phyloP scores from a whole-genome alignment of 2,797 vertebrate genomes.

The Linurgus olivaceus region DNA sequence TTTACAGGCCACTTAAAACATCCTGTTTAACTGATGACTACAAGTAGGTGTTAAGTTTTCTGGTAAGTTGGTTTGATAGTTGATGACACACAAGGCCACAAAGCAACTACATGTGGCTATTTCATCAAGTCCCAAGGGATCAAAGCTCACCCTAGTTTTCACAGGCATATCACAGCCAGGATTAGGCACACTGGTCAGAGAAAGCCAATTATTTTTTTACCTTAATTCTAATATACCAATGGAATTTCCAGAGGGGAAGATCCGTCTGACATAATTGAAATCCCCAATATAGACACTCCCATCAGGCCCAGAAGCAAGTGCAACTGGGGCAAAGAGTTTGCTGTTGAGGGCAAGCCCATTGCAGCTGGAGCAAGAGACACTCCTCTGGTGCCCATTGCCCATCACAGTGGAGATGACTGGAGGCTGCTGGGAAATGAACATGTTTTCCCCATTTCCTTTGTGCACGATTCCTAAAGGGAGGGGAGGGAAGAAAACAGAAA shows the following conservation, averaged over 20 bases:
- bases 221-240: conserved; percentile 92
- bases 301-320: conserved; percentile 90
- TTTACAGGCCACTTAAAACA: neutral
- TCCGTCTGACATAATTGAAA: conserved; percentile 93
- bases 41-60: neutral
- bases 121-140: neutral
- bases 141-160: neutral
- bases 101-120: neutral
- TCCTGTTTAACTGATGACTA: neutral
- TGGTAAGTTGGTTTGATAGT: neutral
- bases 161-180: neutral
- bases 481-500: neutral
- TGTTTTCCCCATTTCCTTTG: conserved; percentile 95
- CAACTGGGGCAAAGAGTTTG: conserved; percentile 95
- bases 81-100: neutral
- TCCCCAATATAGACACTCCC: conserved; percentile 94
- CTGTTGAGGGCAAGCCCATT: conserved; percentile 86
- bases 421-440: conserved; percentile 96
- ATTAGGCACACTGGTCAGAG: neutral
- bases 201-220: conserved; percentile 71
- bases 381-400: conserved; percentile 94
- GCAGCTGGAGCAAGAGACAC: conserved; percentile 91
- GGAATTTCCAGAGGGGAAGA: conserved; percentile 90
- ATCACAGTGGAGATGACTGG: conserved; percentile 90
- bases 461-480: conserved; percentile 87